A percentile compares a stretch with the other conserved stretches of the same genome.
These are phyloP conservation scores for Macrocentrus cingulum DNA, from an alignment of 1,140 invertebrate genomes.

Conservation along the genomic window DNA sequence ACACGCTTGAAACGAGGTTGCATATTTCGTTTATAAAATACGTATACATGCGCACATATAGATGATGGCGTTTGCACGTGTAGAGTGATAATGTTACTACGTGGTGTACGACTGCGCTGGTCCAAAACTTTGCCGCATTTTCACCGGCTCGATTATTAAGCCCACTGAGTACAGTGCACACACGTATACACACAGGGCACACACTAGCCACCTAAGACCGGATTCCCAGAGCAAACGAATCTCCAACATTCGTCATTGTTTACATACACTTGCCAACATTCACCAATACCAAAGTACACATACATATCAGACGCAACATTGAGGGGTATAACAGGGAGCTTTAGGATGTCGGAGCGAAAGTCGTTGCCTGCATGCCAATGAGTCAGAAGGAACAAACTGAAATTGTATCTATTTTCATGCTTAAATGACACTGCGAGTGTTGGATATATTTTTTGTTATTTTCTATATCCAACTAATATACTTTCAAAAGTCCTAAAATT, in stretches of 20 bases:
- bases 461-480: no score
- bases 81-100: neutral
- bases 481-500: no score
- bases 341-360: neutral
- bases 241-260: neutral
- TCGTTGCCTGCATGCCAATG: constrained; percentile 2
- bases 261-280: neutral
- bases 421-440: neutral
- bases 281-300: neutral
- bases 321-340: neutral
- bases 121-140: neutral
- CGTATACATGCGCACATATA: no score
- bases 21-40: no score
- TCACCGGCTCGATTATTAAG: neutral
- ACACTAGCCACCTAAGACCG: neutral
- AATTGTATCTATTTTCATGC: constrained; percentile 8
- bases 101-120: neutral
- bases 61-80: no score
- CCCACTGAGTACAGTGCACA: neutral
- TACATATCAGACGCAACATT: neutral
- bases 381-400: neutral
- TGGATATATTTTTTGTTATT: no score
- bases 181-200: neutral
- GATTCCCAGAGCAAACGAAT: neutral
- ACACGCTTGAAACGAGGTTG: no score